Percentiles rank a stretch among this genome's conserved stretches.
Conservation (phyloP, 2,113 vertebrate genomes). For the Chinchilla lanigera region DNA sequence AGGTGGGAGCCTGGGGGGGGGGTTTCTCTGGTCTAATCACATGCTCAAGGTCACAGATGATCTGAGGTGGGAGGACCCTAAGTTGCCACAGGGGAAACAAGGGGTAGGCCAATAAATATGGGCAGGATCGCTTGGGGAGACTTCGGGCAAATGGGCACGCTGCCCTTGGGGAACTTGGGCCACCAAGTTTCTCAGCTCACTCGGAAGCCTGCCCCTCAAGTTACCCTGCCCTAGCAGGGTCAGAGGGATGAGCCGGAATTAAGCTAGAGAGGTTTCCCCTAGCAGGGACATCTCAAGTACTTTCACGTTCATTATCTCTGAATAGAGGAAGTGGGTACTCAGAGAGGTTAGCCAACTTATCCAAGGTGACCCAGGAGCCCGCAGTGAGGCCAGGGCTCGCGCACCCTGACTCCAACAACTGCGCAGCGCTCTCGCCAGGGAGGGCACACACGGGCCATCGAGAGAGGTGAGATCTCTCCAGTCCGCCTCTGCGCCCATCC, state of each 20-base stretch:
- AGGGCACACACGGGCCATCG: neutral
- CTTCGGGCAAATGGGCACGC: neutral
- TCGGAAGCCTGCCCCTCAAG: conserved; percentile 22
- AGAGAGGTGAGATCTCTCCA: neutral
- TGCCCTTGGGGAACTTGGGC: neutral
- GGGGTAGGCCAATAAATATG: neutral
- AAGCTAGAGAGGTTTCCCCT: neutral
- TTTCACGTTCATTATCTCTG: neutral
- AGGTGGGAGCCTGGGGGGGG: neutral
- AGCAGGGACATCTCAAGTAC: neutral
- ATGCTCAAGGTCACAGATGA: neutral
- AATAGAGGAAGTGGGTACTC: neutral
- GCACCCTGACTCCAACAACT: neutral
- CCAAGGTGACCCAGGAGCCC: conserved; percentile 69
- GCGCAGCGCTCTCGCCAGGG: neutral
- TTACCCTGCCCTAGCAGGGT: neutral
- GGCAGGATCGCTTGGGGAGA: neutral
- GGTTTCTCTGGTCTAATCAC: neutral
- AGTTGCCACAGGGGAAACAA: neutral
- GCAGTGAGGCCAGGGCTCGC: neutral
- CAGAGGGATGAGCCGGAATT: conserved; percentile 43
- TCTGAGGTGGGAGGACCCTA: neutral
- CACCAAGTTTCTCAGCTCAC: neutral
- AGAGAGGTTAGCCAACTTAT: conserved; percentile 52
- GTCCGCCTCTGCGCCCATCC: neutral